Percentiles rank a stretch among this genome's conserved stretches.
Conservation (phyloP, 2,113 vertebrate species). For the Calonectris borealis region DNA sequence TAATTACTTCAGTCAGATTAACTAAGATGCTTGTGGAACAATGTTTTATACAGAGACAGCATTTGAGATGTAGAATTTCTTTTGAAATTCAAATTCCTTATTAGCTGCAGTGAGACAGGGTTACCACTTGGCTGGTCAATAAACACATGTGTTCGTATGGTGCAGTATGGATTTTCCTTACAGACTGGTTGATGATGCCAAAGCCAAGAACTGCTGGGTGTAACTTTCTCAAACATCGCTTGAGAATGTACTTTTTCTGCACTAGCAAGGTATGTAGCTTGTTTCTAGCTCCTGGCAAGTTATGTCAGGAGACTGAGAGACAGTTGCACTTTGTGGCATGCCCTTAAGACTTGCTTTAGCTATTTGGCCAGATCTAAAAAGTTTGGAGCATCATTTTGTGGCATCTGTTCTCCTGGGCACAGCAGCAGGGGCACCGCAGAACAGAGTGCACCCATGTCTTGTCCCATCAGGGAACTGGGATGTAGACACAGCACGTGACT, state of each 20-base stretch:
- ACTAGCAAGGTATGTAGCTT: neutral
- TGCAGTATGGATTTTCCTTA: neutral
- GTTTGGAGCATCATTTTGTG: neutral
- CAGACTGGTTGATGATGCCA: neutral
- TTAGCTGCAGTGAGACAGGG: neutral
- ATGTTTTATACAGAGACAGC: neutral
- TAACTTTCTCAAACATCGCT: neutral
- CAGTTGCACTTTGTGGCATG: neutral
- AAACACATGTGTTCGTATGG: neutral
- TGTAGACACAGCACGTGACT: fast-evolving
- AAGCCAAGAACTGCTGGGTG: neutral
- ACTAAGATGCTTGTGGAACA: neutral
- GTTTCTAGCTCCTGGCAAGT: neutral
- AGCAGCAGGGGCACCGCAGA: neutral
- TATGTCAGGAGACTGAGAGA: fast-evolving
- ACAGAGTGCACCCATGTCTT: fast-evolving
- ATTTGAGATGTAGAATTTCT: neutral
- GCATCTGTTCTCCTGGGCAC: neutral
- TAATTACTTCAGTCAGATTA: neutral
- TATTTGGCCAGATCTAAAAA: neutral
- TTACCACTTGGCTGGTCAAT: neutral
- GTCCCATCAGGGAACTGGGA: neutral
- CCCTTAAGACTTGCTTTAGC: neutral
- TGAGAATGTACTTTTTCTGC: neutral
- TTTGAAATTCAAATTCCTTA: neutral